A percentile compares a stretch with the other conserved stretches of the same genome.
These are phyloP conservation scores for Drosophila aldrichi DNA, from an alignment of 2,888 invertebrate species.

Conservation along the genomic window DNA sequence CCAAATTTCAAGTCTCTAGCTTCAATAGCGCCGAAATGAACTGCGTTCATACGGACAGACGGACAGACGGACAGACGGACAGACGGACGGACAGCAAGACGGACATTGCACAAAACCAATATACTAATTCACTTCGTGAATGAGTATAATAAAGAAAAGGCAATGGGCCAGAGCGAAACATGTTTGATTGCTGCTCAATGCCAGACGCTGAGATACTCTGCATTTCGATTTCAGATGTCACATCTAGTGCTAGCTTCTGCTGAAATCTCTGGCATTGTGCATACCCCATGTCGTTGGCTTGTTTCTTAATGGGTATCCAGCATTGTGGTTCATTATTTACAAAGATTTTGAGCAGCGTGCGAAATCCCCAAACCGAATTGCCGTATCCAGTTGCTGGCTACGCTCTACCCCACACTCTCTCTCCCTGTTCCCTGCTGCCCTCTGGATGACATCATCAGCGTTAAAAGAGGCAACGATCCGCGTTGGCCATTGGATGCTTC, in stretches of 20 bases:
- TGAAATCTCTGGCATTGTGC: background rate
- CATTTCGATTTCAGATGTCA: rapidly evolving
- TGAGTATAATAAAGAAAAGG: conserved; percentile 27
- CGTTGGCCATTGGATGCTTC: conserved; percentile 60
- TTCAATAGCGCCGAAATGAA: too few species aligned
- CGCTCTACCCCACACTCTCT: background rate
- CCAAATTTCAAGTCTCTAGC: too few species aligned
- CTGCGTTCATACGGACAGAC: too few species aligned
- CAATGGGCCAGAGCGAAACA: conserved; percentile 37
- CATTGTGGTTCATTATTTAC: conserved; percentile 39
- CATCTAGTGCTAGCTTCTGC: background rate
- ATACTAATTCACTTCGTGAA: too few species aligned
- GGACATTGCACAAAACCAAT: too few species aligned
- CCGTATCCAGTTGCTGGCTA: conserved; percentile 47
- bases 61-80: too few species aligned
- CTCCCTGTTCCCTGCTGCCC: conserved; percentile 1
- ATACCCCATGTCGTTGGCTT: background rate
- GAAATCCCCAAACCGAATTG: conserved; percentile 58
- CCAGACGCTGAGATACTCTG: conserved; percentile 20
- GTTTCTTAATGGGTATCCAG: conserved; percentile 15
- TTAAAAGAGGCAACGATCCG: conserved; percentile 53
- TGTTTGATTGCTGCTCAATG: background rate
- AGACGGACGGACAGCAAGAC: too few species aligned
- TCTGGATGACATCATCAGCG: conserved; percentile 69
- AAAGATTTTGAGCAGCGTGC: conserved; percentile 65